Percentiles rank a stretch among this genome's conserved stretches.
These are phyloP conservation scores for Caenorhabditis sp. DNA, from an alignment of 2,888 invertebrate genomes.

Conservation along the genomic window DNA sequence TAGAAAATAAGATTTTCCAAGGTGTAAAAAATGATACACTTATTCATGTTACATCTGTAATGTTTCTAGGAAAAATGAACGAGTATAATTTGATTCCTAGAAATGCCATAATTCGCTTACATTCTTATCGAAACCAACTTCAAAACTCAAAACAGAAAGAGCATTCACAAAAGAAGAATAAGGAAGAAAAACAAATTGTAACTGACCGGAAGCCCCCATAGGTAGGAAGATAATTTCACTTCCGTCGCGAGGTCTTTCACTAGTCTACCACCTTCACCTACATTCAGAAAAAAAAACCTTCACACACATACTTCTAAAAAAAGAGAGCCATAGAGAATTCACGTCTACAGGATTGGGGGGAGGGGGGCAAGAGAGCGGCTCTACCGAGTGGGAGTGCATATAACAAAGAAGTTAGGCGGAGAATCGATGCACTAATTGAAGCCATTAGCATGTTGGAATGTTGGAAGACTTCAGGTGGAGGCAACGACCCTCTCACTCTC, in stretches of 20 bases:
- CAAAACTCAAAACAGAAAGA: slow-evolving; percentile 29
- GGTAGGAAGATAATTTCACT: slow-evolving; percentile 55
- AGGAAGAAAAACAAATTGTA: slow-evolving; percentile 51
- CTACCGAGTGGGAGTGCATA: slow-evolving; percentile 55
- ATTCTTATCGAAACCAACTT: neutral
- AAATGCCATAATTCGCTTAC: neutral
- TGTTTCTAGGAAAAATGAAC: neutral
- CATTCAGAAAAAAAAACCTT: slow-evolving; percentile 14
- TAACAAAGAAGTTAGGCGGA: slow-evolving; percentile 63
- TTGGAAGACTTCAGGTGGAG: slow-evolving; percentile 61
- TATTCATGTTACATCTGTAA: too few species aligned
- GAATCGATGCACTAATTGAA: slow-evolving; percentile 71
- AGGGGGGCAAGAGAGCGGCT: slow-evolving; percentile 11
- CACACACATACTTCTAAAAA: slow-evolving; percentile 1
- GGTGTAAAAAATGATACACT: too few species aligned
- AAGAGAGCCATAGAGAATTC: slow-evolving; percentile 29
- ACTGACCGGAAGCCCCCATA: slow-evolving; percentile 59
- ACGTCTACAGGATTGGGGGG: slow-evolving; percentile 29
- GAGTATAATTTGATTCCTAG: neutral
- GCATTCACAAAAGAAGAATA: slow-evolving; percentile 10
- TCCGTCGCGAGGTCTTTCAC: slow-evolving; percentile 25
- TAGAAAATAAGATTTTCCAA: too few species aligned
- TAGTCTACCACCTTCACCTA: slow-evolving; percentile 44
- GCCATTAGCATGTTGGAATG: slow-evolving; percentile 63
- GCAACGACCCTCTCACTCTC: slow-evolving; percentile 20